Evolutionary conservation across 2,797 vertebrate genomes (phyloP), one percentile per base, ranked within the genome.

Genomic region (Bufotes viridis): DNA sequence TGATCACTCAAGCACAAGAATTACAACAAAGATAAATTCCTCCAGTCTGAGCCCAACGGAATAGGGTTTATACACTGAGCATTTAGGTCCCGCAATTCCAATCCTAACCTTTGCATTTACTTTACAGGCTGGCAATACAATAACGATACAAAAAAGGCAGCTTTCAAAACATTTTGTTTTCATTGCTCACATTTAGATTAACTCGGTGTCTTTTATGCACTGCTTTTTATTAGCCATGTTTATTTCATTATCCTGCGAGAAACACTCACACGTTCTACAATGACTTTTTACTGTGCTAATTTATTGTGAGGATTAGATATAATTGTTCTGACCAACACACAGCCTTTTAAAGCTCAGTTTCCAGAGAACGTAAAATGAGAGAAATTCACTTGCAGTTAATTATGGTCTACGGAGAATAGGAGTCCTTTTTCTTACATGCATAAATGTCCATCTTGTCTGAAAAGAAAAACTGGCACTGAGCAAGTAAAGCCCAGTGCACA

Each of bases 301-400:
- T 89, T 85, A 89, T 89, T 89, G 74, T 74, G 70, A 85, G 87
- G 87, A 85, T 89, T 89, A 89, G 42, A 85, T 85, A 81, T 85
- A 81, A 89, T 85, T 89, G 83, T 89, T 89, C 42, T 67, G 67
- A 89, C 78, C 87, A 85, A 81, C 67, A 63, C 78, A 63, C 12
- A 42, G 78, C 55, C 67, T 78, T 89, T 85, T 85, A 81, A 81
- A 78, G 51, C 51, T 78, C 49, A 75, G 83, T 76, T 81, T 63
- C 57, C 29, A 29, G 58, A 79, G 34, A 84, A 55, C 24, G 55
- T 88, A 80, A 85, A 88, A 88, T 57, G 55, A 85, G 67, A 72
- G 75, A 55, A 24, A 74, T 63, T 80, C 42, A 24, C 78, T 85
- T 51, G 58, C 18, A 74, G n/a, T 70, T 79, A 84, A 42, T 78